Conservation (phyloP, 2,113 vertebrate genomes). For the Xenopus borealis region DNA sequence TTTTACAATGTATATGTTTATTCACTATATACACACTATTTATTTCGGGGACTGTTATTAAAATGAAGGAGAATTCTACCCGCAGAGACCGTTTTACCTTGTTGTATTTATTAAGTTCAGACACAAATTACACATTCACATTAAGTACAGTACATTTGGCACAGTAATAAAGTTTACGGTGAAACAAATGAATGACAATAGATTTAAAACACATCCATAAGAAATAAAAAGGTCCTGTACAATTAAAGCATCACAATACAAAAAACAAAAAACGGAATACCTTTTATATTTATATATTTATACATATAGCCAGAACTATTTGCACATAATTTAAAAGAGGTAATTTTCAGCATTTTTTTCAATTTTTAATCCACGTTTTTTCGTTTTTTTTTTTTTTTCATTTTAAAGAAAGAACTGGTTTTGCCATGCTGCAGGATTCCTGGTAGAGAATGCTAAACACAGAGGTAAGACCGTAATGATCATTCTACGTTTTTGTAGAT, state of each 20-base stretch:
- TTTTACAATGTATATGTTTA: too few relatives aligned
- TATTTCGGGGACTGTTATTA: too few relatives aligned
- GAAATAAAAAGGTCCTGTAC: conserved; percentile 75
- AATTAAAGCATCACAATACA: conserved; percentile 91
- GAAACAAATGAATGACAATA: conserved; percentile 85
- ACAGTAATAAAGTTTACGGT: conserved; percentile 88
- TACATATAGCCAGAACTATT: conserved; percentile 72
- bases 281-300: conserved; percentile 57
- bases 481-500: conserved; percentile 50
- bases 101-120: conserved; percentile 92
- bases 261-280: conserved; percentile 68
- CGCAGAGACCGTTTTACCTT: conserved; percentile 65
- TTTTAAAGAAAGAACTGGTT: conserved; percentile 58
- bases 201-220: conserved; percentile 82
- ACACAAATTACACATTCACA: conserved; percentile 93
- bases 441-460: background rate
- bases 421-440: conserved; percentile 42
- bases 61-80: background rate
- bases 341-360: conserved; percentile 57
- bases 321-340: conserved; percentile 81
- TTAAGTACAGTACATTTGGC: conserved; percentile 99
- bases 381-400: conserved; percentile 38
- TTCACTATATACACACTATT: too few relatives aligned
- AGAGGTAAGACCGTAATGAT: conserved; percentile 52
- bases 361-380: conserved; percentile 24